Evolutionary conservation across 2,113 vertebrate genomes (phyloP).

Genomic region (Grallaria varia): DNA sequence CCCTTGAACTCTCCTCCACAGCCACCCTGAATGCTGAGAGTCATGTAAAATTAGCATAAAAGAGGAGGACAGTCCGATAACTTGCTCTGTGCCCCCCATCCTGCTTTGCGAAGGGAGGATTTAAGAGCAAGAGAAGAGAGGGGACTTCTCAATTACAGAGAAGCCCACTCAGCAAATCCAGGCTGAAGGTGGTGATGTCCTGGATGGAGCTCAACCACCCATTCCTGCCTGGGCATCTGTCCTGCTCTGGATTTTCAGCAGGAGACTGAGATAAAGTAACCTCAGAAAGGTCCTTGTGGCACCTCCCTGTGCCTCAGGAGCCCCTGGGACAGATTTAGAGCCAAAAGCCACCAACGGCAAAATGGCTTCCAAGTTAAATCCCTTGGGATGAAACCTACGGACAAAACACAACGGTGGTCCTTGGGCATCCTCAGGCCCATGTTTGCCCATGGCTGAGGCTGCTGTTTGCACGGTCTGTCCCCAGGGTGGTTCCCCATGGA

Average conservation of each 20-base stretch:
- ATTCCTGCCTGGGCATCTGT: fast-evolving
- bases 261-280: background rate
- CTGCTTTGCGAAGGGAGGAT: background rate
- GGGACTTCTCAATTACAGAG: background rate
- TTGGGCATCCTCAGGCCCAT: background rate
- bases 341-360: background rate
- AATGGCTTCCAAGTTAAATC: background rate
- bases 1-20: background rate
- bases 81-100: background rate
- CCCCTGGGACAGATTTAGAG: background rate
- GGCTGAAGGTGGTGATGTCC: background rate
- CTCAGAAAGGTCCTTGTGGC: background rate
- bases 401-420: fast-evolving
- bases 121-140: background rate
- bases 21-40: background rate
- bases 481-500: background rate
- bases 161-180: background rate
- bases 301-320: background rate
- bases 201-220: fast-evolving
- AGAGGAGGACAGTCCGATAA: background rate
- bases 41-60: slow-evolving; percentile 45
- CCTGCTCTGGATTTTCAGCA: background rate
- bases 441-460: background rate
- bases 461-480: background rate
- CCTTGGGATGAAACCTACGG: background rate